Evolutionary conservation across 2,888 invertebrate species (phyloP).

Genomic region (Ochropacha duplaris): DNA sequence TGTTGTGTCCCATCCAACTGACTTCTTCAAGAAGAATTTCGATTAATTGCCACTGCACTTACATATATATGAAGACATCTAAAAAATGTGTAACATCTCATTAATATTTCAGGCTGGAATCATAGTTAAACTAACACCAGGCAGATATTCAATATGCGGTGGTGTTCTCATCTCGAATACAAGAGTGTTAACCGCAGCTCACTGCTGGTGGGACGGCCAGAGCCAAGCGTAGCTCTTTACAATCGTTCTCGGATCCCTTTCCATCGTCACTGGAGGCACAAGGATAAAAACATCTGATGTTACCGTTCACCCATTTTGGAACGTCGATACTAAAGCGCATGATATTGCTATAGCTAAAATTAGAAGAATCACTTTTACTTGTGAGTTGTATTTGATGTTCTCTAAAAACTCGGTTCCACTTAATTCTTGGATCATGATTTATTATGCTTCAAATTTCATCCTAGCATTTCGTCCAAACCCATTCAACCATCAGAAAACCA

Average conservation of each 20-base stretch:
- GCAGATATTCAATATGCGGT: slow-evolving; percentile 64
- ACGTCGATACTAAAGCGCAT: slow-evolving; percentile 38
- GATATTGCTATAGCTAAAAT: slow-evolving; percentile 66
- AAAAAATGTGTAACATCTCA: too few species aligned
- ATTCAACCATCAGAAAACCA: too few species aligned
- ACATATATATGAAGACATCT: too few species aligned
- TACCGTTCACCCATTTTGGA: slow-evolving; percentile 57
- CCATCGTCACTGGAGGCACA: slow-evolving; percentile 65
- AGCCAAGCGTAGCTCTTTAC: slow-evolving; percentile 57
- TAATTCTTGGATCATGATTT: too few species aligned
- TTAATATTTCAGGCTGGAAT: slow-evolving; percentile 61
- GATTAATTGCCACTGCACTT: too few species aligned
- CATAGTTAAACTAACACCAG: slow-evolving; percentile 48
- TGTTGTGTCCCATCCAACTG: too few species aligned
- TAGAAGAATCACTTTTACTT: slow-evolving; percentile 40
- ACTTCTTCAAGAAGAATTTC: too few species aligned
- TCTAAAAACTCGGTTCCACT: too few species aligned
- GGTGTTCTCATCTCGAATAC: slow-evolving; percentile 62
- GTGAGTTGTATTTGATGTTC: slow-evolving; percentile 51
- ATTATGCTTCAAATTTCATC: too few species aligned
- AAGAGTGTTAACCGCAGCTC: slow-evolving; percentile 66
- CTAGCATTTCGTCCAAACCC: too few species aligned
- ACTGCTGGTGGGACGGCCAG: slow-evolving; percentile 72
- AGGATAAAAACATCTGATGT: slow-evolving; percentile 53
- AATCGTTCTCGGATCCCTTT: slow-evolving; percentile 63